Percentiles rank a stretch among this genome's conserved stretches.
Evolutionary conservation across 2,888 invertebrate genomes (phyloP).

Genomic region (Amiota communis): DNA sequence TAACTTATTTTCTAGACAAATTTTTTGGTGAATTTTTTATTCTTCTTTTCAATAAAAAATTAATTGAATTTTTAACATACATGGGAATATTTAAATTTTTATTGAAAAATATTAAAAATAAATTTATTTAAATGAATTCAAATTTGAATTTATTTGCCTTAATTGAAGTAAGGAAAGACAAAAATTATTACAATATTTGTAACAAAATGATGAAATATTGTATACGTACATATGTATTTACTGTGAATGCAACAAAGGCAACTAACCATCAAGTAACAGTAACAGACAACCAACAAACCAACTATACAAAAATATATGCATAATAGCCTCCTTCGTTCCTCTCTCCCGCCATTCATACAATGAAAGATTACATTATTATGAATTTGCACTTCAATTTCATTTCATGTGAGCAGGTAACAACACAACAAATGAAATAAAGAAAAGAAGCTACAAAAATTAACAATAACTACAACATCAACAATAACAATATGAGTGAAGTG

Average conservation of each 20-base stretch:
- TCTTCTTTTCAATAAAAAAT: too few relatives aligned
- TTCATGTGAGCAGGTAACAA: conserved; percentile 5
- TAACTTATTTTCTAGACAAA: too few relatives aligned
- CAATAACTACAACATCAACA: conserved; percentile 14
- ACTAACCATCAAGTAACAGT: background rate
- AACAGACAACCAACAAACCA: conserved; percentile 14
- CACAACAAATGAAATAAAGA: background rate
- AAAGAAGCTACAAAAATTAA: background rate
- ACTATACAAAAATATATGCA: background rate
- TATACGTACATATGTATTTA: conserved; percentile 46
- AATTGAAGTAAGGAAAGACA: conserved; percentile 24
- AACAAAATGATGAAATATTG: conserved; percentile 33
- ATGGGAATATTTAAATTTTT: too few relatives aligned
- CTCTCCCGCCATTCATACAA: too few relatives aligned
- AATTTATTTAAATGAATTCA: too few relatives aligned
- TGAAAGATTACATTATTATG: conserved; percentile 54
- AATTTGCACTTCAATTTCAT: conserved; percentile 54
- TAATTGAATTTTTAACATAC: too few relatives aligned
- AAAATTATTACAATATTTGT: conserved; percentile 17
- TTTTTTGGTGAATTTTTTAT: too few relatives aligned
- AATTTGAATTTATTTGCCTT: too few relatives aligned
- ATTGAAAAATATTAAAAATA: too few relatives aligned
- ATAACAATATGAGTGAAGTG: background rate
- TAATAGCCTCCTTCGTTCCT: conserved; percentile 25
- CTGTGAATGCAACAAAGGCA: conserved; percentile 46